Percentiles rank a stretch among this genome's conserved stretches.
Evolutionary conservation across 2,888 invertebrate species (phyloP).

Genomic region (Lasioglossum malachurum): DNA sequence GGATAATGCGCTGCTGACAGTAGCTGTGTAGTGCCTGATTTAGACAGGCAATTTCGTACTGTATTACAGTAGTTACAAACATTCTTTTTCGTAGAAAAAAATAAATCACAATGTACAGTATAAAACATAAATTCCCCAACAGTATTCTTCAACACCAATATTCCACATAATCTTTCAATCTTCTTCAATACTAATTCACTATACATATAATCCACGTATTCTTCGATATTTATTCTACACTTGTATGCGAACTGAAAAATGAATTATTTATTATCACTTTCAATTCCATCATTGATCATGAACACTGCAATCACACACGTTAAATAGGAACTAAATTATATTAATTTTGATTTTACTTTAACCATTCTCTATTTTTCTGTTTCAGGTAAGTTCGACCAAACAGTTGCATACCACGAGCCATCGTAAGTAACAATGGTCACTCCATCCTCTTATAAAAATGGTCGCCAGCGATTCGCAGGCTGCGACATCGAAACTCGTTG

Average conservation of each 20-base stretch:
- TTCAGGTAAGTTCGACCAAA: slow-evolving; percentile 47
- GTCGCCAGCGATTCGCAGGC: not conserved
- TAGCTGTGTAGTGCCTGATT: not conserved
- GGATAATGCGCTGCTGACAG: not conserved
- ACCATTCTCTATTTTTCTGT: slow-evolving; percentile 30
- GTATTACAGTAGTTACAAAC: slow-evolving; percentile 1
- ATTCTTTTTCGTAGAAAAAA: not conserved
- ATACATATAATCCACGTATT: not conserved
- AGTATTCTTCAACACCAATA: not conserved
- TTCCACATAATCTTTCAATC: not conserved
- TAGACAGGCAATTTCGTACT: not conserved
- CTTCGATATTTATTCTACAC: not conserved
- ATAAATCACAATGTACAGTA: not conserved
- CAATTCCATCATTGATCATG: not conserved
- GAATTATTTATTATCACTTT: not conserved
- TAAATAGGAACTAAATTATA: no score
- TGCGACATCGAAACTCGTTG: not conserved
- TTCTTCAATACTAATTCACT: not conserved
- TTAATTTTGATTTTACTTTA: not conserved
- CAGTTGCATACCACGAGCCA: not conserved
- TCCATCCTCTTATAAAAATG: slow-evolving; percentile 21
- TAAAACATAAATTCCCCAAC: not conserved
- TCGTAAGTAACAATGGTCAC: slow-evolving; percentile 28
- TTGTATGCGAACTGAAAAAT: not conserved
- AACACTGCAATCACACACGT: not conserved